Evolutionary conservation across 2,888 invertebrate species (phyloP), one percentile per base, ranked within the genome.

Genomic region (Frankliniella intonsa): DNA sequence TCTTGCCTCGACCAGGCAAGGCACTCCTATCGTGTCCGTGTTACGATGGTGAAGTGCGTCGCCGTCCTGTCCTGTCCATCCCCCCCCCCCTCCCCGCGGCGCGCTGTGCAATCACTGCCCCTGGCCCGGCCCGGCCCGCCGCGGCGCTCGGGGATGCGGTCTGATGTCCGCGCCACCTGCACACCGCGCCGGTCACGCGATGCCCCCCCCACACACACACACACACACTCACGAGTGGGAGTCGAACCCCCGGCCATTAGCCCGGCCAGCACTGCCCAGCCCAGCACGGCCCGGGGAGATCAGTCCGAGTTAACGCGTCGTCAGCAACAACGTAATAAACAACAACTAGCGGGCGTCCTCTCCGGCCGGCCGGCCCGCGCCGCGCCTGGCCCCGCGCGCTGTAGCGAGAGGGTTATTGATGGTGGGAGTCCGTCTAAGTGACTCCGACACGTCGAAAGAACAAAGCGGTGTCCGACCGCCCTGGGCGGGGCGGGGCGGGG

Each of bases 371-470:
- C 55, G 55, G 3, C 55, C 55, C 38, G 38, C 38, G 38, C 38
- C 38, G 3, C 38, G 38, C 38, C 38, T 5, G 3, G 55, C 17
- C 14, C 19, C 19, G 55, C 55, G 62, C 62, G 62, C 62, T 17
- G 19, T 7, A 17, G 62, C 62, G 62, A 38, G 38, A 38, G 62
- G 62, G 62, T 25, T 22, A 76, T 76, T 76, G 25, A 76, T 76
- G 69, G 69, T 76, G 69, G 69, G 69, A 76, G 69, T 76, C 69
- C 69, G 25, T 76, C 25, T 76, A 76, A 76, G 69, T 76, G 69
- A 76, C 69, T 76, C 69, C 22, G 69, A 76, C 69, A 76, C 69
- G 69, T 25, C 62, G 62, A 62, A 62, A 62, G 62, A 62, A 62
- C 62, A 62, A 62, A 62, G 62, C 62, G n/a, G 22, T 25, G 69